A percentile compares a stretch with the other conserved stretches of the same genome.
These are phyloP conservation scores for Enteromius paludinosus DNA, from an alignment of 2,797 vertebrate species.

Conservation along the genomic window DNA sequence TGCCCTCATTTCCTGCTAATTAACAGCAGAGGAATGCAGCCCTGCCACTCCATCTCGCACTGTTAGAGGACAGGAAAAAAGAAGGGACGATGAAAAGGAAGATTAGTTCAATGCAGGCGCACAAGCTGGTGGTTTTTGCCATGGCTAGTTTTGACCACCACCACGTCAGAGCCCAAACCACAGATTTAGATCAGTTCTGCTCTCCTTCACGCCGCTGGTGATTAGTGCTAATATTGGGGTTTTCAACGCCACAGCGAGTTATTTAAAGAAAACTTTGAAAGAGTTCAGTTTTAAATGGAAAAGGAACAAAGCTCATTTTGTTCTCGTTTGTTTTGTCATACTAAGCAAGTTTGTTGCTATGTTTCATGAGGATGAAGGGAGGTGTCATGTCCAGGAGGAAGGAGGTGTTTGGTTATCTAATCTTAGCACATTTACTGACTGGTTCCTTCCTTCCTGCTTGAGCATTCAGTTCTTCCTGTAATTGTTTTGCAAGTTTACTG, in stretches of 20 bases:
- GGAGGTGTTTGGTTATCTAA: slow-evolving; percentile 71
- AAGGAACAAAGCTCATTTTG: background rate
- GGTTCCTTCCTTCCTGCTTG: slow-evolving; percentile 73
- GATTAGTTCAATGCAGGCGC: background rate
- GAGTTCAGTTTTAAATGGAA: background rate
- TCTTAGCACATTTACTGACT: slow-evolving; percentile 71
- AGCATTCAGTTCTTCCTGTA: slow-evolving; percentile 76
- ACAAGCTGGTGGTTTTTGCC: background rate
- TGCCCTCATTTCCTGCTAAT: slow-evolving; percentile 68
- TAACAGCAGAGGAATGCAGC: slow-evolving; percentile 46
- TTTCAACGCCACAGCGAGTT: background rate
- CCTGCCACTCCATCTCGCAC: background rate
- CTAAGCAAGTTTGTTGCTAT: slow-evolving; percentile 14
- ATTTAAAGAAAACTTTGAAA: background rate
- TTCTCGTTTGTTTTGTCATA: slow-evolving; percentile 19
- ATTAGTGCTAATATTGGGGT: background rate
- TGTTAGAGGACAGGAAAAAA: slow-evolving; percentile 2
- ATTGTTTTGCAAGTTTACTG: slow-evolving; percentile 63
- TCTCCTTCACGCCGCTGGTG: background rate
- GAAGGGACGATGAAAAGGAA: background rate
- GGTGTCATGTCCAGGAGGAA: slow-evolving; percentile 65
- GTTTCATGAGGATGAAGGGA: slow-evolving; percentile 50
- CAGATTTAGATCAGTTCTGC: slow-evolving; percentile 6
- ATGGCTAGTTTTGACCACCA: slow-evolving; percentile 23
- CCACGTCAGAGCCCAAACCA: background rate